Percentiles rank a stretch among this genome's conserved stretches.
Conservation (phyloP, 2,888 invertebrate genomes). For the Phortica okadai region DNA sequence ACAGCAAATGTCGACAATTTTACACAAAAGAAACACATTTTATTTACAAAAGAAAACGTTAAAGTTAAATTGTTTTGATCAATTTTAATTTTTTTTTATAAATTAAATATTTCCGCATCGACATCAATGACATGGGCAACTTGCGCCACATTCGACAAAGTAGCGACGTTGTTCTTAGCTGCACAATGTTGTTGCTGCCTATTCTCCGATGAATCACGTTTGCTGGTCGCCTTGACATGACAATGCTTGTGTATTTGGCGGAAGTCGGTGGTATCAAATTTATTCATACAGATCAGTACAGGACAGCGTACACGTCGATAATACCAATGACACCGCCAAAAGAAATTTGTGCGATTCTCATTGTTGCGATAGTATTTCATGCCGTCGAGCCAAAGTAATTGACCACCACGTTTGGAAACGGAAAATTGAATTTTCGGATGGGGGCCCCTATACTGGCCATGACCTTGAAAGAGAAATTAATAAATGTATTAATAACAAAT, state of each 20-base stretch:
- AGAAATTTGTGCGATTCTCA: constrained; percentile 74
- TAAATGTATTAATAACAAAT: constrained; percentile 11
- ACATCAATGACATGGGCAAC: constrained; percentile 31
- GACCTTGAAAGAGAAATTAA: constrained; percentile 42
- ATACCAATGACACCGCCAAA: constrained; percentile 76
- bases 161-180: too few species aligned
- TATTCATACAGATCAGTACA: constrained; percentile 76
- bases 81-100: constrained; percentile 39
- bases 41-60: too few species aligned
- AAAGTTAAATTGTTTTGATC: not conserved
- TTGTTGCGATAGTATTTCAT: constrained; percentile 76
- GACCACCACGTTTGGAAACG: constrained; percentile 73
- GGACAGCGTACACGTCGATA: constrained; percentile 74
- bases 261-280: constrained; percentile 72
- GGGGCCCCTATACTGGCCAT: constrained; percentile 64
- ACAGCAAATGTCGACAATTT: too few species aligned
- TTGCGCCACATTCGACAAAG: too few species aligned
- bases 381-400: constrained; percentile 74
- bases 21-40: too few species aligned
- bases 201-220: constrained; percentile 24
- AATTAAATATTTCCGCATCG: constrained; percentile 47
- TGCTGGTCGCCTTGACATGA: constrained; percentile 65
- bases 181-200: constrained; percentile 42
- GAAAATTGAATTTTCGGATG: constrained; percentile 74
- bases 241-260: constrained; percentile 75